Conservation (phyloP, 2,888 invertebrate genomes). For the Tyria jacobaeae region DNA sequence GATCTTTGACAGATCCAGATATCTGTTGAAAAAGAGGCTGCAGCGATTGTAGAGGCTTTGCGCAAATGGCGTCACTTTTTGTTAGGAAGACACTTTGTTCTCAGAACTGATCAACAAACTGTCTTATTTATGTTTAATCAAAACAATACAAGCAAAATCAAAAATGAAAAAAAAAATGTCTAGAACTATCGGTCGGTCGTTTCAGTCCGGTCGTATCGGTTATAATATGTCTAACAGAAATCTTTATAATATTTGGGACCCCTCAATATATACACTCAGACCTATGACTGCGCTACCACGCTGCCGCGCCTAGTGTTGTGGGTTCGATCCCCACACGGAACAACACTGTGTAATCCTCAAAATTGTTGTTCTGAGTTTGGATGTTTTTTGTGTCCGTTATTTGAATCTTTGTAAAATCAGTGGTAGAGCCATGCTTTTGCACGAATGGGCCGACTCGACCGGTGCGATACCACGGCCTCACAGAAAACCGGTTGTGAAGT, state of each 20-base stretch:
- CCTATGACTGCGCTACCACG: no score
- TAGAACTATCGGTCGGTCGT: neutral
- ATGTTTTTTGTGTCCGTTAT: no score
- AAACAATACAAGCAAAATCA: conserved; percentile 1
- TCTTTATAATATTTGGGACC: neutral
- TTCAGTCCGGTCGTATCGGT: neutral
- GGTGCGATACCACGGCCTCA: no score
- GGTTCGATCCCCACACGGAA: no score
- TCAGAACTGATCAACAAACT: conserved; percentile 4
- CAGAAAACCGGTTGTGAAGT: no score
- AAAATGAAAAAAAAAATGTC: conserved; percentile 7
- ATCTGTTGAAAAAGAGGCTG: neutral
- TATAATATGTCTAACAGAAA: neutral
- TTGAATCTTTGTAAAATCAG: no score
- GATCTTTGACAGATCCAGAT: no score
- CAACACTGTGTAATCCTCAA: no score
- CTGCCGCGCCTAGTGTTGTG: no score
- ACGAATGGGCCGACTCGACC: no score
- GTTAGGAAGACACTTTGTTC: neutral
- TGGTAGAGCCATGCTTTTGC: no score
- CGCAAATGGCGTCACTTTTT: conserved; percentile 1
- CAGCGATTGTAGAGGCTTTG: neutral
- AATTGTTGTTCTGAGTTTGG: no score
- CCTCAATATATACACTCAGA: neutral
- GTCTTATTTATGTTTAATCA: conserved; percentile 4